A percentile compares a stretch with the other conserved stretches of the same genome.
Evolutionary conservation across 1,140 invertebrate species (phyloP).

Genomic region (Drosophila insularis): DNA sequence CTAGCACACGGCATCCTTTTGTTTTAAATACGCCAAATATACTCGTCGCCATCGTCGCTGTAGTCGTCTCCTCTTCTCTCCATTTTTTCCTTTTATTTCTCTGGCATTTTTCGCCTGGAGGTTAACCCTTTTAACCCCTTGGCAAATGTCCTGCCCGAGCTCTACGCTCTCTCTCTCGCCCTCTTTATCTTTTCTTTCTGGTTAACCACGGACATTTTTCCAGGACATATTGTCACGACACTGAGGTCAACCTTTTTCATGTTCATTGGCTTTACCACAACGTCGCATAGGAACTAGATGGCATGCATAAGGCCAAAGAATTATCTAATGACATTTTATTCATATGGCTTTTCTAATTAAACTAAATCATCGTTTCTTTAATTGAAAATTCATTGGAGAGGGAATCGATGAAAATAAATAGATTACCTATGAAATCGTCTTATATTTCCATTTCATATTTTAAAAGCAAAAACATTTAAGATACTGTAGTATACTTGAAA

Average conservation of each 20-base stretch:
- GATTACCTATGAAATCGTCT: not conserved
- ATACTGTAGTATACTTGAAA: too few species aligned
- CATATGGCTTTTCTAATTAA: conserved; percentile 7
- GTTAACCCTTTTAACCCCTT: conserved; percentile 77
- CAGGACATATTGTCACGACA: conserved; percentile 72
- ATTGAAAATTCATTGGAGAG: not conserved
- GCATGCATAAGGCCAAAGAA: not conserved
- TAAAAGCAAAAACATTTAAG: too few species aligned
- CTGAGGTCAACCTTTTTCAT: conserved; percentile 77
- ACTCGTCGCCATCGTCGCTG: conserved; percentile 52
- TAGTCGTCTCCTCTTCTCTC: conserved; percentile 24
- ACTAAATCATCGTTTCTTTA: not conserved
- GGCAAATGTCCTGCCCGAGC: conserved; percentile 43
- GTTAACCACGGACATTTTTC: conserved; percentile 77
- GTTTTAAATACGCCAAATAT: conserved; percentile 76
- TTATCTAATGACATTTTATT: conserved; percentile 17
- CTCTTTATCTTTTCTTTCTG: conserved; percentile 35
- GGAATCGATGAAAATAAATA: not conserved
- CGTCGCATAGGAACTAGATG: not conserved
- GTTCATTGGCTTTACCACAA: conserved; percentile 58
- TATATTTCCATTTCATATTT: too few species aligned
- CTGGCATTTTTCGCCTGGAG: conserved; percentile 47
- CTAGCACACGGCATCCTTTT: conserved; percentile 73
- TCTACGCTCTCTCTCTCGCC: not conserved
- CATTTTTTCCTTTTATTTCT: conserved; percentile 32